Evolutionary conservation across 2,888 invertebrate genomes (phyloP).

Genomic region (Callimorpha dominula): DNA sequence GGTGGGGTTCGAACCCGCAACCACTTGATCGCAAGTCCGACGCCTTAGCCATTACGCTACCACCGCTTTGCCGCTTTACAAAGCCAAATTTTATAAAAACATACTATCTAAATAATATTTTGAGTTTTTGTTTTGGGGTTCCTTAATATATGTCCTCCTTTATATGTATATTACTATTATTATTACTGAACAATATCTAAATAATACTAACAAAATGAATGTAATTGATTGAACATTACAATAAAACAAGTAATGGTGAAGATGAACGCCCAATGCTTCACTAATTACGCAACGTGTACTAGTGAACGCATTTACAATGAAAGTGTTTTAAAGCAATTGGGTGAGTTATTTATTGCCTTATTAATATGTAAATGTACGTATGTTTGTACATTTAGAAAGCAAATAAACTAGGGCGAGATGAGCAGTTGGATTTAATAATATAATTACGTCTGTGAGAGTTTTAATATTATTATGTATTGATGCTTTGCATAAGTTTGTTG

Average conservation of each 20-base stretch:
- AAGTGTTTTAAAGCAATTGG: slow-evolving; percentile 34
- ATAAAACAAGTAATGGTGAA: slow-evolving; percentile 26
- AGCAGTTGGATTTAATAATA: slow-evolving; percentile 20
- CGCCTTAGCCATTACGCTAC: too few species aligned
- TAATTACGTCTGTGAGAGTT: slow-evolving; percentile 15
- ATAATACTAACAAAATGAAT: too few species aligned
- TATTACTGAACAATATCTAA: too few species aligned
- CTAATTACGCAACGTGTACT: slow-evolving; percentile 34
- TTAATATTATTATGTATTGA: slow-evolving; percentile 12
- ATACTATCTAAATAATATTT: too few species aligned
- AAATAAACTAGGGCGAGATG: slow-evolving; percentile 39
- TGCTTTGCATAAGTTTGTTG: slow-evolving; percentile 10
- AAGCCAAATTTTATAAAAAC: too few species aligned
- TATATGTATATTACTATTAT: too few species aligned
- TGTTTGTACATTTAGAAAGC: slow-evolving; percentile 48
- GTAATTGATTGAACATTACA: too few species aligned
- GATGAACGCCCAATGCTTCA: slow-evolving; percentile 34
- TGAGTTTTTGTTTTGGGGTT: too few species aligned
- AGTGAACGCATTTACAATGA: slow-evolving; percentile 38
- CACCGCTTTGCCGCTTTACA: too few species aligned
- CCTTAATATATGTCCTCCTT: too few species aligned
- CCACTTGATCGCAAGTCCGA: too few species aligned
- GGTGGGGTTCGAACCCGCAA: too few species aligned
- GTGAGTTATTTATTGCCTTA: slow-evolving; percentile 48
- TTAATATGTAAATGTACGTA: slow-evolving; percentile 50